Base-by-base conservation (phyloP, 92 coral and sea anemone genomes). In the Zoanthus solanderi region DNA sequence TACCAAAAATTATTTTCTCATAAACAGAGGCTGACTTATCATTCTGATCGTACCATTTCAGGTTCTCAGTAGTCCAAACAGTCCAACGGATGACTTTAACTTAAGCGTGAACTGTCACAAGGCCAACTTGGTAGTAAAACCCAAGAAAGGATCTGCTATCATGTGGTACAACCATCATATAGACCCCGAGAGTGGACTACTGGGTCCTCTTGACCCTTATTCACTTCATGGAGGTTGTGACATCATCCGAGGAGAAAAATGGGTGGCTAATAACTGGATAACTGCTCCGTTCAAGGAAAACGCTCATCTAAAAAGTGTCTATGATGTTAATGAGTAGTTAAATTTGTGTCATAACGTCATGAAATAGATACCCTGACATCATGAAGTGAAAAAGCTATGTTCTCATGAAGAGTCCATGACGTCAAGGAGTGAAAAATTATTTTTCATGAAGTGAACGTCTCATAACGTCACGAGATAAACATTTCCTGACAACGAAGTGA, bases 191-290 rank as follows among this genome's bases (percentile, higher is more conserved):
- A 94, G 95, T 85, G 98, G 98, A 6, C 92, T 92, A 58, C 90
- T 96, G 30, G 98, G 98, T 7, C 68, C 83, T 32, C 75, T 94
- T 71, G 98, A 96, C 34, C 84, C 89, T 48, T 94, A 90, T 89
- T 93, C 98, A 23, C 74, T 97, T 15, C 99, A 97, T 57, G 99
- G 99, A 10, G 99, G 99, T 5, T 97, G 99, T 87, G 93, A 92
- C 90, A 94, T 97, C 73, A 92, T 87, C 45, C 94, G 90, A 78
- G 99, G 99, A 6, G 92, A 86, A 44, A 97, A 97, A 83, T 97
- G 99, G 99, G 93, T 97, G 2, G 99, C 99, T 2, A 97, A 97
- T 83, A 97, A 97, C 48, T 97, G 99, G 99, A 83, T 97, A 45
- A 88, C 95, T 14, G 99, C 99, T 81, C 99, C 99, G 0, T 89